Conservation (phyloP, 2,113 vertebrate species). For the Halcyon malimbica region DNA sequence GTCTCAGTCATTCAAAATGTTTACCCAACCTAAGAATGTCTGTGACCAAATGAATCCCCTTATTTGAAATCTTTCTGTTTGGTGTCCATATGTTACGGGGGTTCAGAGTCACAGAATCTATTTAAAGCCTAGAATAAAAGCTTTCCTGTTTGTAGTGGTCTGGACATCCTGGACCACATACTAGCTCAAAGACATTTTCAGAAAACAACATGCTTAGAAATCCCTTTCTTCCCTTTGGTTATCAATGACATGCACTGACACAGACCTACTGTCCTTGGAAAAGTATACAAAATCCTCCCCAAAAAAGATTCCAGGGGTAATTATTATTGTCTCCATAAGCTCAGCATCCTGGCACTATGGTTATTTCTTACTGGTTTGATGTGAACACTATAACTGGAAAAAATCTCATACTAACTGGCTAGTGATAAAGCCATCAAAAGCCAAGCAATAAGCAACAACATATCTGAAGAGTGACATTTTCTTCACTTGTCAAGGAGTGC, state of each 20-base stretch:
- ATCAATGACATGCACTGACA: background rate
- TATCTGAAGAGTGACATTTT: constrained; percentile 14
- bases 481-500: background rate
- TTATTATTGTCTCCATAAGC: background rate
- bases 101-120: background rate
- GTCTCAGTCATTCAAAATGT: background rate
- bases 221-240: background rate
- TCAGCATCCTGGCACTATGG: background rate
- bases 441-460: background rate
- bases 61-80: background rate
- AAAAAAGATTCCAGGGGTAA: background rate
- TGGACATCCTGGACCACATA: background rate
- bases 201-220: background rate
- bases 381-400: background rate
- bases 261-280: background rate
- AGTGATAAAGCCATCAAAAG: background rate
- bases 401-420: background rate
- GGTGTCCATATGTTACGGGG: background rate
- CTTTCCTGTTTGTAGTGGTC: background rate
- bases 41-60: background rate
- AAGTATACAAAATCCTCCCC: background rate
- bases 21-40: background rate
- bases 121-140: background rate
- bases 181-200: background rate
- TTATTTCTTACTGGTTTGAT: background rate